phyloP scores from a whole-genome alignment of 2,888 invertebrate species.

The Gnatocerus cornutus region DNA sequence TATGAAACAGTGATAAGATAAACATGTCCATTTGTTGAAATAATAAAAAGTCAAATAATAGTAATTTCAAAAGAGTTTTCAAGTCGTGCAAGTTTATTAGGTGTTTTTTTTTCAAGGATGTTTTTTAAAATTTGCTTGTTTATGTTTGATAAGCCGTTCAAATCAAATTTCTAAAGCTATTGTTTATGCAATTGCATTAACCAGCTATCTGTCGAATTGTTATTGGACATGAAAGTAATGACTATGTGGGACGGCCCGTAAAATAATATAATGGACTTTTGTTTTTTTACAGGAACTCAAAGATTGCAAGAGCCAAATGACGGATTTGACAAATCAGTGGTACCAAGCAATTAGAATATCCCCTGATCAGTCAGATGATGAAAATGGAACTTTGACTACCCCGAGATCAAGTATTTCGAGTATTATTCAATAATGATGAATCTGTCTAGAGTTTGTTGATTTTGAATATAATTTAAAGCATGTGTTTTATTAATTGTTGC shows the following conservation, averaged over 20 bases:
- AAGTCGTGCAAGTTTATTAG: no score
- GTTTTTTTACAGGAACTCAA: conserved; percentile 84
- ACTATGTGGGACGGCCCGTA: neutral
- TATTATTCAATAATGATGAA: conserved; percentile 68
- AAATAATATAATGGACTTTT: neutral
- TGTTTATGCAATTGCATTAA: no score
- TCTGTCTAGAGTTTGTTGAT: conserved; percentile 9
- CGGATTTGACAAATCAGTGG: conserved; percentile 96
- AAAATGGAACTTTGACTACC: conserved; percentile 69
- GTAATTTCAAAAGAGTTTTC: no score
- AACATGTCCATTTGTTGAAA: no score
- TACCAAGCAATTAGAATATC: conserved; percentile 95
- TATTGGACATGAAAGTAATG: no score
- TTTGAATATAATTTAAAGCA: conserved; percentile 8
- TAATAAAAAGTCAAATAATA: no score
- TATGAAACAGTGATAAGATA: no score
- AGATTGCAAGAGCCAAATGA: conserved; percentile 98
- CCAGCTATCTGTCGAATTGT: no score
- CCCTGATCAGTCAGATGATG: conserved; percentile 89
- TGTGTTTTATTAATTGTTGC: conserved; percentile 1
- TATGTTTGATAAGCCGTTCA: no score
- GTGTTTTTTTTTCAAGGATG: no score
- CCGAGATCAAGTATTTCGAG: conserved; percentile 70
- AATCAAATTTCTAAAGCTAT: no score
- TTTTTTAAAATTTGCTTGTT: no score